Conservation (phyloP, 53 echinoderm and acorn worm genomes). For the Stichopus horrens region DNA sequence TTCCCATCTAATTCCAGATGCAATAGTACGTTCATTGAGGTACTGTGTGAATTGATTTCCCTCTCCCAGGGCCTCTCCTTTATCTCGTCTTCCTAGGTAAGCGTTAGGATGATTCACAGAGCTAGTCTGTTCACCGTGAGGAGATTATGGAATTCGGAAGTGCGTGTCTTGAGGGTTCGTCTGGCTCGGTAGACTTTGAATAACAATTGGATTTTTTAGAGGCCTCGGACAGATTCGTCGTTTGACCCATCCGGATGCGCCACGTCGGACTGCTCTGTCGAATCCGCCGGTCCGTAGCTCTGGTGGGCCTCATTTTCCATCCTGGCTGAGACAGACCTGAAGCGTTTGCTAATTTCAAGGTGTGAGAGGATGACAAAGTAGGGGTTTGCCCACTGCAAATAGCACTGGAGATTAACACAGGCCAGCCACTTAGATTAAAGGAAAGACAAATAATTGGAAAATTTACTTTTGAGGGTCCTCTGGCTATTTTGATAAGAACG, state of each 20-base stretch:
- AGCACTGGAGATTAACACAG: not conserved
- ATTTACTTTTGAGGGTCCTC: not conserved
- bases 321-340: not conserved
- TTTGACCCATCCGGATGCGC: not conserved
- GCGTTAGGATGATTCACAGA: not conserved
- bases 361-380: not conserved
- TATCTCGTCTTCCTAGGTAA: not conserved
- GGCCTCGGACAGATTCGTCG: slow-evolving; percentile 11
- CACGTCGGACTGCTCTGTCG: not conserved
- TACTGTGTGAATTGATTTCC: not conserved
- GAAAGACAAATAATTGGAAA: not conserved
- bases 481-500: not conserved
- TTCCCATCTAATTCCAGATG: too few species aligned
- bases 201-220: slow-evolving; percentile 43
- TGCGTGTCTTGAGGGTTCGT: slow-evolving; percentile 20
- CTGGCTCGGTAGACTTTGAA: slow-evolving; percentile 28
- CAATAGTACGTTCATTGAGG: too few species aligned
- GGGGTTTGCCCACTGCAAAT: not conserved
- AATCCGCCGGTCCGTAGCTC: not conserved
- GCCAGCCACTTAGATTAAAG: slow-evolving; percentile 10
- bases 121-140: not conserved
- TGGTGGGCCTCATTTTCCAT: slow-evolving; percentile 36
- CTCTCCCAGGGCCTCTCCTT: slow-evolving; percentile 16
- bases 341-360: not conserved
- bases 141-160: not conserved